Conservation (phyloP, 2,888 invertebrate genomes). For the Apeira syringaria region DNA sequence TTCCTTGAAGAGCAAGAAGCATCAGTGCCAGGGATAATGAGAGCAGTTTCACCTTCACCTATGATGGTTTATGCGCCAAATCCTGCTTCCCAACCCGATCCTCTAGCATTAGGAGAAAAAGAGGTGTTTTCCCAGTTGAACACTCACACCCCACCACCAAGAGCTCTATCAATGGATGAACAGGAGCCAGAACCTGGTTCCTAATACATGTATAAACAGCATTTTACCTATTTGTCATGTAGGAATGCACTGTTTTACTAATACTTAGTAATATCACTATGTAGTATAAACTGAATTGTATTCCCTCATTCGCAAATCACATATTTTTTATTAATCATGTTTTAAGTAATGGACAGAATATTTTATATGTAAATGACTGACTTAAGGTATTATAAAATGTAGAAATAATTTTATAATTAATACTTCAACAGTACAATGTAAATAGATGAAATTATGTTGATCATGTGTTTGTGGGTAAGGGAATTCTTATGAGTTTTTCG, state of each 20-base stretch:
- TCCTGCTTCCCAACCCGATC: conserved; percentile 72
- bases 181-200: conserved; percentile 70
- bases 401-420: conserved; percentile 28
- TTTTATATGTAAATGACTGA: conserved; percentile 46
- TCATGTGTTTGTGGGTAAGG: conserved; percentile 55
- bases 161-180: conserved; percentile 69
- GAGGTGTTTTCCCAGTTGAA: conserved; percentile 78
- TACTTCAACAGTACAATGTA: conserved; percentile 62
- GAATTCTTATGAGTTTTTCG: conserved; percentile 34
- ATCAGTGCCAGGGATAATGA: conserved; percentile 85
- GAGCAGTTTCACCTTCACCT: conserved; percentile 85
- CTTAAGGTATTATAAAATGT: conserved; percentile 26
- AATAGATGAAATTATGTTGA: conserved; percentile 56
- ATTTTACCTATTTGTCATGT: conserved; percentile 45
- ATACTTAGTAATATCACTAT: conserved; percentile 29
- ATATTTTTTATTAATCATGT: conserved; percentile 21
- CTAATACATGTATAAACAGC: conserved; percentile 64
- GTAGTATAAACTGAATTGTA: conserved; percentile 24
- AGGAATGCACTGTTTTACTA: conserved; percentile 59
- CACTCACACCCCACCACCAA: conserved; percentile 61
- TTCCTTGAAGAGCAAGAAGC: conserved; percentile 94
- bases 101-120: conserved; percentile 73
- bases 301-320: conserved; percentile 55
- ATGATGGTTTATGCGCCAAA: conserved; percentile 80
- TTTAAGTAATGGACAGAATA: conserved; percentile 31